Base-by-base conservation (phyloP, 1,140 invertebrate genomes). In the Trachymyrmex cornetzi region DNA sequence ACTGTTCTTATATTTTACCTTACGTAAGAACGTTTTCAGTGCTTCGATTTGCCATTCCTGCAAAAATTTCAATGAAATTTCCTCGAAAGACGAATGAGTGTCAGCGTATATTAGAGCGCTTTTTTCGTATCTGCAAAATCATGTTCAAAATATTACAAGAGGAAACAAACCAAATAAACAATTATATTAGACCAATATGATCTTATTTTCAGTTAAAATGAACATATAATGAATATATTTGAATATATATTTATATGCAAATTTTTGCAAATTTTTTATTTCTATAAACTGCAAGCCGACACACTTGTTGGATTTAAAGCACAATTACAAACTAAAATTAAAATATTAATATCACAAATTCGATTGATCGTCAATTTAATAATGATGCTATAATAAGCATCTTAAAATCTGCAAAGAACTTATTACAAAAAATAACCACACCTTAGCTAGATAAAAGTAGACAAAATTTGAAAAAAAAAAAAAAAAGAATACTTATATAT, bases 61-160 rank as follows among this genome's bases (percentile, higher is more conserved):
- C 67, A 99, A 96, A 94, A 99, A 99, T 94, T 99, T 99, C 0
- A 99, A 95, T 55, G 98, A 98, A 30, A 99, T 97, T 93, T 98
- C 98, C 96, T 99, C 99, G 95, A 99, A 99, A 16, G 98, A 98
- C n/a, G 97, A 97, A 90, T 98, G 97, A 0, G 98, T 99, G 91
- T 98, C 97, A 0, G 99, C 98, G 95, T 98, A 99, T 80, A 98
- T 97, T 85, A 97, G 95, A 0, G 99, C 99, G 95, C 98, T 99
- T 89, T 97, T 96, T 85, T 98, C 96, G 92, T 97, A 98, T 72
- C 97, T 97, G 69, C 16, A 90, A 92, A 77, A 81, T 64, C 57
- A 90, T 34, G 85, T 85, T 77, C 59, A 88, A 86, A 86, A 89
- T 27, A 61, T 38, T 24, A 67, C 11, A 50, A 69, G 27, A 14